phyloP scores from a whole-genome alignment of 2,113 vertebrate species.

The Elgaria multicarinata region DNA sequence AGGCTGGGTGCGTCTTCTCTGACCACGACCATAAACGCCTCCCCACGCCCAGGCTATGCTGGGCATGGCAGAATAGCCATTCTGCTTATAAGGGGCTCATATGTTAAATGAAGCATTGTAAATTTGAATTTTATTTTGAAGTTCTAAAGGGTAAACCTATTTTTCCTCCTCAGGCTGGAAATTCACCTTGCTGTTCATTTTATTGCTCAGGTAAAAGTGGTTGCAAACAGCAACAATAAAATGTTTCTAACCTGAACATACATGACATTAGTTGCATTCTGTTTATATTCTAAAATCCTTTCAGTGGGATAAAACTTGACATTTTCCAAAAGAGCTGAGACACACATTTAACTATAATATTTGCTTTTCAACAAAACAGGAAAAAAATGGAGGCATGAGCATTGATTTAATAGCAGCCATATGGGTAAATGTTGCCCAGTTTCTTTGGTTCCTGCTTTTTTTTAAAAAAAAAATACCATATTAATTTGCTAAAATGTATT shows the following conservation, averaged over 20 bases:
- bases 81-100: conserved; percentile 72
- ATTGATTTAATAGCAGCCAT: not conserved
- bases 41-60: too few species aligned
- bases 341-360: not conserved
- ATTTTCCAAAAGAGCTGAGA: not conserved
- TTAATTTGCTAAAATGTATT: not conserved
- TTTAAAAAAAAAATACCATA: not conserved
- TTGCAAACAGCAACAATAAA: not conserved
- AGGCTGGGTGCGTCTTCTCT: too few species aligned
- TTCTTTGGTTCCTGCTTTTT: not conserved
- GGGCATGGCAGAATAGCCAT: too few species aligned
- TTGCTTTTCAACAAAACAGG: not conserved
- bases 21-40: too few species aligned
- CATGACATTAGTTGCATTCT: not conserved
- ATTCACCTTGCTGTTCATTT: conserved; percentile 36
- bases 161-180: conserved; percentile 50
- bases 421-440: not conserved
- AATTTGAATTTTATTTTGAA: conserved; percentile 76
- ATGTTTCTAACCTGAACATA: not conserved
- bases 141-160: conserved; percentile 70
- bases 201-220: not conserved
- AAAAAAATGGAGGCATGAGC: not conserved
- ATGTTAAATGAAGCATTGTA: conserved; percentile 80
- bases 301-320: not conserved
- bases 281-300: not conserved